Conservation (phyloP, 2,797 vertebrate species). For the Pampus argenteus region DNA sequence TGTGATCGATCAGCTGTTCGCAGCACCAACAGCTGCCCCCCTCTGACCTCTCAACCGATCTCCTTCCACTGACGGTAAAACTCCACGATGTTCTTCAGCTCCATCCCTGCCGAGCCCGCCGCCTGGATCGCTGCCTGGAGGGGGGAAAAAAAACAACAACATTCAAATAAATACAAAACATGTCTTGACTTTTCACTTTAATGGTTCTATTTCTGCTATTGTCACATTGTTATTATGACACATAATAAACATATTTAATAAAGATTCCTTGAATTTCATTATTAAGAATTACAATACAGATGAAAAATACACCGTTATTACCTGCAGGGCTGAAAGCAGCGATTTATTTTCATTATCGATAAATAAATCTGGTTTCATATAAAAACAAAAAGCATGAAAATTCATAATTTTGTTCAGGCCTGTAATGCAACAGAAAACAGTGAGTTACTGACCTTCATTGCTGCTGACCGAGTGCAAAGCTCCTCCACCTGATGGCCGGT, state of each 20-base stretch:
- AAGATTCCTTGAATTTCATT: too few species aligned
- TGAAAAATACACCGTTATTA: too few species aligned
- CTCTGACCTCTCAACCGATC: conserved; percentile 90
- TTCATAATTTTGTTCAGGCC: neutral
- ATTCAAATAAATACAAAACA: neutral
- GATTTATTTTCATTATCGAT: too few species aligned
- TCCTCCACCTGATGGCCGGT: conserved; percentile 90
- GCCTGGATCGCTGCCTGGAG: conserved; percentile 90
- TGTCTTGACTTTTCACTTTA: too few species aligned
- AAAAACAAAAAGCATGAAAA: too few species aligned
- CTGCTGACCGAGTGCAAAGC: conserved; percentile 82
- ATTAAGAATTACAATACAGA: too few species aligned
- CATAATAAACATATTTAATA: too few species aligned
- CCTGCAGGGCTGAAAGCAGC: too few species aligned
- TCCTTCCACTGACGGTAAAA: conserved; percentile 99
- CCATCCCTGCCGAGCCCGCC: conserved; percentile 88
- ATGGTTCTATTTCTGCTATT: neutral
- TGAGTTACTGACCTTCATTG: conserved; percentile 91
- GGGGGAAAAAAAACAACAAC: neutral
- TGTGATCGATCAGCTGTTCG: conserved; percentile 85
- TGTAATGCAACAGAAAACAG: neutral
- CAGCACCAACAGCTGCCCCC: conserved; percentile 76
- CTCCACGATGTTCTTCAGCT: conserved; percentile 93
- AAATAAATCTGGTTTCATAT: too few species aligned
- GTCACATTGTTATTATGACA: too few species aligned